phyloP scores from a whole-genome alignment of 1,140 invertebrate species.

The Neotoxoptera formosana region DNA sequence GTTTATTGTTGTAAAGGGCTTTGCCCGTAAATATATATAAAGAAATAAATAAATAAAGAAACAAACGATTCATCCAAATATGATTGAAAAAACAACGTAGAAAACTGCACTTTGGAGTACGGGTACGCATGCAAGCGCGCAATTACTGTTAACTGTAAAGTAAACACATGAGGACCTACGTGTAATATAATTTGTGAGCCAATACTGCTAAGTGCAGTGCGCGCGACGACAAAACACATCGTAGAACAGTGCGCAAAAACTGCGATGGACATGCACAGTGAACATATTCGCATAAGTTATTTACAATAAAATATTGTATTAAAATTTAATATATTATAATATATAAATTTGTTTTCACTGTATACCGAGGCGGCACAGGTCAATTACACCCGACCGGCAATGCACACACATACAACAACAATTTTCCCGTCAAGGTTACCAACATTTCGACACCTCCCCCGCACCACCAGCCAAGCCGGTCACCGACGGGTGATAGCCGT shows the following conservation, averaged over 20 bases:
- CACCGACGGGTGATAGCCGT: not conserved
- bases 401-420: slow-evolving; percentile 39
- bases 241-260: not conserved
- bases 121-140: not conserved
- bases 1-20: too few relatives aligned
- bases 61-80: not conserved
- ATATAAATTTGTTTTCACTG: not conserved
- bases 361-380: slow-evolving; percentile 14
- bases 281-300: not conserved
- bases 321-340: not conserved
- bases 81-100: not conserved
- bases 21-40: too few relatives aligned
- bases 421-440: slow-evolving; percentile 57
- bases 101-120: not conserved
- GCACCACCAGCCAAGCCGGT: slow-evolving; percentile 6
- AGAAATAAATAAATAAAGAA: too few relatives aligned
- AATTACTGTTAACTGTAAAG: not conserved
- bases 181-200: not conserved
- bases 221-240: not conserved
- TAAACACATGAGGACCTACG: not conserved
- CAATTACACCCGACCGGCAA: slow-evolving; percentile 46
- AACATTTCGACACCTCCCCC: slow-evolving; percentile 57
- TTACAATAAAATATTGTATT: not conserved
- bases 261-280: not conserved
- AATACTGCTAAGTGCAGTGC: not conserved